Evolutionary conservation across 37 sponge, comb jelly and placozoan genomes (phyloP).

Genomic region (Beroe forskalii): DNA sequence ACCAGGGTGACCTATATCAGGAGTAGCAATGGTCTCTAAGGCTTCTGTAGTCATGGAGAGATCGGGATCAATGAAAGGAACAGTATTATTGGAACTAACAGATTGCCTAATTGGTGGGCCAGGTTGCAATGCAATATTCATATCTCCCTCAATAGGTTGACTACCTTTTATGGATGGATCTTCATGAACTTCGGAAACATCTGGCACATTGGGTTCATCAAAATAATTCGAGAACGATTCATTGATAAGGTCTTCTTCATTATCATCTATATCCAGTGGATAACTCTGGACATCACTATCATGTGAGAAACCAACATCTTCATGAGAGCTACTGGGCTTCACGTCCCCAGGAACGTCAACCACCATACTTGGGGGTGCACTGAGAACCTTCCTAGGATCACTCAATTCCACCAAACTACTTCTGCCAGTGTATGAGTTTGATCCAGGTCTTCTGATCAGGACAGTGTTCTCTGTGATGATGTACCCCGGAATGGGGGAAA

Average conservation of each 20-base stretch:
- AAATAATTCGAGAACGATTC: conserved; percentile 35
- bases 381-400: conserved; percentile 6
- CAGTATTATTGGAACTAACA: background rate
- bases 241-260: conserved; percentile 21
- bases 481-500: conserved; percentile 43
- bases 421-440: background rate
- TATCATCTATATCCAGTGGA: background rate
- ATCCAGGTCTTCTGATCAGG: background rate
- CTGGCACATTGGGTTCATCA: background rate
- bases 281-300: background rate
- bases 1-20: background rate
- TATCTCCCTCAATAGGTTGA: background rate
- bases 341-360: background rate
- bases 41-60: conserved; percentile 53
- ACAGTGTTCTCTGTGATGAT: conserved; percentile 6
- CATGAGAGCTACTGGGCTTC: background rate
- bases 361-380: conserved; percentile 10
- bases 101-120: background rate
- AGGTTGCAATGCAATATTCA: background rate
- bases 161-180: background rate
- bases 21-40: background rate
- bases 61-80: conserved; percentile 40
- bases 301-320: background rate
- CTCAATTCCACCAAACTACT: background rate
- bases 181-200: background rate